Conservation (phyloP, 2,113 vertebrate species). For the Paracanthobrama guichenoti region DNA sequence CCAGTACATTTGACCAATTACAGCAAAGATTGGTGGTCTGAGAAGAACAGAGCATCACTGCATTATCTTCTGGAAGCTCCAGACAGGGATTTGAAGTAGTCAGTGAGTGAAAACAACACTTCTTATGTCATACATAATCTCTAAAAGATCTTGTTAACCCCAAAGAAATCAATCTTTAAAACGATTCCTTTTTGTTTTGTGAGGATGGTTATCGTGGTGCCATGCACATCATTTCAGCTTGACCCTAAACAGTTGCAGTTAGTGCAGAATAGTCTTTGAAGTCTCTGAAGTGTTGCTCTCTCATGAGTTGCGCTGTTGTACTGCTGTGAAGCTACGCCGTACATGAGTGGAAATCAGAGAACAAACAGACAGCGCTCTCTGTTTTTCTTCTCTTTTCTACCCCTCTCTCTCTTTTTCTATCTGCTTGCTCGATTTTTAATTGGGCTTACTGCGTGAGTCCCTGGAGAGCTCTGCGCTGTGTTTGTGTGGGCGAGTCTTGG, state of each 20-base stretch:
- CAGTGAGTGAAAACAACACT: neutral
- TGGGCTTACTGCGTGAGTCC: conserved; percentile 14
- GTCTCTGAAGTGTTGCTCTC: neutral
- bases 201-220: neutral
- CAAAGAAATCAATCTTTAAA: neutral
- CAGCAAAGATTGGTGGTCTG: neutral
- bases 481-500: conserved; percentile 41
- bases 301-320: conserved; percentile 23
- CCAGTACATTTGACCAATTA: neutral
- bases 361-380: neutral
- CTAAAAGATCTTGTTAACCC: conserved; percentile 4
- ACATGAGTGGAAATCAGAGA: conserved; percentile 24
- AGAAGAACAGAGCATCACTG: neutral
- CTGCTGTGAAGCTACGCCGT: conserved; percentile 13
- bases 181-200: neutral
- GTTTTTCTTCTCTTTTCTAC: neutral
- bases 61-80: conserved; percentile 4
- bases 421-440: conserved; percentile 25
- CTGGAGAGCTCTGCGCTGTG: neutral
- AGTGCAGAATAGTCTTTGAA: neutral
- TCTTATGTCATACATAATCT: neutral
- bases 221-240: neutral
- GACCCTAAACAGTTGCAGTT: conserved; percentile 5
- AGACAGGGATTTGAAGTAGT: neutral
- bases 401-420: neutral